A percentile compares a stretch with the other conserved stretches of the same genome.
Conservation (phyloP, 2,797 vertebrate species). For the Cercopithecus hamlyni region DNA sequence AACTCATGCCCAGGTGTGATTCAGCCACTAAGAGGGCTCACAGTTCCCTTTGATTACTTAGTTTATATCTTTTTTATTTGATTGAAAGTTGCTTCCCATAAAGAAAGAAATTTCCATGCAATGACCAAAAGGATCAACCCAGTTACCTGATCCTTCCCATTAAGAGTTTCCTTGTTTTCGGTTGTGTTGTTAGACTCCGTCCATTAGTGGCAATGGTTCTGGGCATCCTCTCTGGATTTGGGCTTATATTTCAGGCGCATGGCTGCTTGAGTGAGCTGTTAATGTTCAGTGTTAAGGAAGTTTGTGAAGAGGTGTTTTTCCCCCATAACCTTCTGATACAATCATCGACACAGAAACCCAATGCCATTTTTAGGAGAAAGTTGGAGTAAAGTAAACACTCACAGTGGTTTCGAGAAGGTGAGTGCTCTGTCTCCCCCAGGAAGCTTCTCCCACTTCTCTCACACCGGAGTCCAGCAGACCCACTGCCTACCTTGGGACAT, state of each 20-base stretch:
- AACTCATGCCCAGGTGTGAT: not conserved
- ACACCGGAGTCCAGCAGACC: not conserved
- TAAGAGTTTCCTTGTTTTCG: not conserved
- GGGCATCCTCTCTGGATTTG: not conserved
- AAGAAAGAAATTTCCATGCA: constrained; percentile 15
- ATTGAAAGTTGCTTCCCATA: not conserved
- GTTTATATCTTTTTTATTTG: not conserved
- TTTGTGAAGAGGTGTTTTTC: not conserved
- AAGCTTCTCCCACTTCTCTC: not conserved
- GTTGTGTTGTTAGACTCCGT: not conserved
- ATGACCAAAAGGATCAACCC: not conserved
- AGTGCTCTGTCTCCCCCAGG: no score
- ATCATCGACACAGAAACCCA: not conserved
- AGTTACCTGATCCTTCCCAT: not conserved
- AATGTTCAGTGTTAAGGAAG: not conserved
- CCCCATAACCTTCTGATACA: not conserved
- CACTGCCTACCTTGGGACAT: not conserved
- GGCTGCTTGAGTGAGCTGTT: not conserved
- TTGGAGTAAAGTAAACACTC: not conserved
- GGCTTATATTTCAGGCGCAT: not conserved
- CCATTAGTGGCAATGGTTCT: not conserved
- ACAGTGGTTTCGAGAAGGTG: not conserved
- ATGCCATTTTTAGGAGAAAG: not conserved
- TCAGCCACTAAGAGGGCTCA: not conserved
- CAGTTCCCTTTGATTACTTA: not conserved